Base-by-base conservation (phyloP, 64 coral and sea anemone genomes). In the Pachyseris speciosa region DNA sequence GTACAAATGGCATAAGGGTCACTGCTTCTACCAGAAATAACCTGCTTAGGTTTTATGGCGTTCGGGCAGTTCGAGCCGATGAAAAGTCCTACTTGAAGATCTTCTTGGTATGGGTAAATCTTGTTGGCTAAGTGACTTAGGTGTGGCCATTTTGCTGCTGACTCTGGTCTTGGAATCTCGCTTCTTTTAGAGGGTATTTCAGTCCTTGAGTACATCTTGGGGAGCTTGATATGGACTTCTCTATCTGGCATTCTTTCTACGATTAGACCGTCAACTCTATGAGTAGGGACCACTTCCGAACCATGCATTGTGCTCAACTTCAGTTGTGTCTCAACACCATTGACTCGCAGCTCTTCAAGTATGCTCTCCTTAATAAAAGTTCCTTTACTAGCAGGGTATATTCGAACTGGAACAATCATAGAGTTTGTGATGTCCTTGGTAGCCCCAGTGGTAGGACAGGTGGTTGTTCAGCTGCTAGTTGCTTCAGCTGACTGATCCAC, bases 21-120 rank as follows among this genome's bases (percentile, higher is more conserved):
- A 36, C 60, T 75, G 36, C 60, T 48, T 67, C 77, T 78, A 39
- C 84, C 74, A 28, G 43, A 11, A 55, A 91, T 71, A 33, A 91
- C 61, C 4, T 91, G 61, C 55, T 61, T 83, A 7, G 77, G 89
- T 69, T 72, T 65, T 33, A 85, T 92, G 26, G 80, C 79, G 17
- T 63, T 72, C 19, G 80, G 78, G 49, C 89, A 92, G 78, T 92
- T 92, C 24, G 67, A 84, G 12, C 48, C 89, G 60, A 92, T 92
- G 12, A 92, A 45, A 34, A 91, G 24, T 15, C 65, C 77, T 27
- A 85, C 68, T 52, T 85, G 31, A 16, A 69, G 17, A 19, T 74
- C 38, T 15, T 48, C 27, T 85, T 84, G 34, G 38, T 72, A 85
- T 29, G 64, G 67, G 30, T 65, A 69, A 41, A 92, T 61, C 25